Conservation (phyloP, 2,888 invertebrate genomes). For the Julus scandinavius region DNA sequence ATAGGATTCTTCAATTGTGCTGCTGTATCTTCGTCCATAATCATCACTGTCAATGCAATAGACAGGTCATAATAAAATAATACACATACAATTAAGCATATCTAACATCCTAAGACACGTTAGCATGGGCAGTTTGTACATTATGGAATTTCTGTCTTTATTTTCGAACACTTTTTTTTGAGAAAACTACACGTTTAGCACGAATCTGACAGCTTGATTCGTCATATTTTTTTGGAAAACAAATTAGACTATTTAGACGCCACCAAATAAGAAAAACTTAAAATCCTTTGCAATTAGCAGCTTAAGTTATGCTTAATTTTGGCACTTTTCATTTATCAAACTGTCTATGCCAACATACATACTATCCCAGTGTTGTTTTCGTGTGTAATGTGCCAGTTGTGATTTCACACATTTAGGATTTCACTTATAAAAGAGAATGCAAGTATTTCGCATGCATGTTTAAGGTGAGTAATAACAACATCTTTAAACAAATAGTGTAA, state of each 20-base stretch:
- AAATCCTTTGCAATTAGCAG: neutral
- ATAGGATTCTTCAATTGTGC: neutral
- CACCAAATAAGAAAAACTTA: neutral
- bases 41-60: neutral
- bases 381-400: neutral
- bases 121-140: neutral
- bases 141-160: neutral
- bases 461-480: neutral
- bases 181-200: too few species aligned
- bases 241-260: too few species aligned
- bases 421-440: neutral
- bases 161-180: too few species aligned
- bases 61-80: neutral
- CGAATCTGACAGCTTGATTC: too few species aligned
- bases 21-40: neutral
- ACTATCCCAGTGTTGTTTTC: neutral
- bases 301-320: too few species aligned
- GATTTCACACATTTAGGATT: neutral
- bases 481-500: neutral
- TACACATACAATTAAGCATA: constrained; percentile 2
- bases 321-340: neutral
- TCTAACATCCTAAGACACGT: neutral
- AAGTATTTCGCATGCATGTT: neutral
- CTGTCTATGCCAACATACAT: constrained; percentile 2
- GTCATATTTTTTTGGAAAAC: too few species aligned